Conservation (phyloP, 2,888 invertebrate species). For the Diaprepes abbreviatus region DNA sequence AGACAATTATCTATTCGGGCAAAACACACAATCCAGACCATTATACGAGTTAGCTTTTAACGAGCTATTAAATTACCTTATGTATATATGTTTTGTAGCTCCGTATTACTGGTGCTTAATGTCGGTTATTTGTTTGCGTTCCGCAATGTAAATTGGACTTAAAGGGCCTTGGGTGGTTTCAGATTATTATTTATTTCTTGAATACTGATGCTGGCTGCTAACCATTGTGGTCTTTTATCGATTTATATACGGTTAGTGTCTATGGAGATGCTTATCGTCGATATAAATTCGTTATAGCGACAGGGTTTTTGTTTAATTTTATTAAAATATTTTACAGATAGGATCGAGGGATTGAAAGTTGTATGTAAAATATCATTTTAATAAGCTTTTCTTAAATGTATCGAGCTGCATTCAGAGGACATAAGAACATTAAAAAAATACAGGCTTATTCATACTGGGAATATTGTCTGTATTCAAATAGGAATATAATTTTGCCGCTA, state of each 20-base stretch:
- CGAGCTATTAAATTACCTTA: constrained; percentile 45
- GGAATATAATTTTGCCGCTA: no score
- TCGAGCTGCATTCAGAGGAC: no score
- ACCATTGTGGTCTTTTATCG: constrained; percentile 36
- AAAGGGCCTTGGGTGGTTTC: constrained; percentile 40
- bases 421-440: no score
- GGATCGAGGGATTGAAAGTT: no score
- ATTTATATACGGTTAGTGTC: constrained; percentile 3
- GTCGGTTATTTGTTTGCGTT: constrained; percentile 43
- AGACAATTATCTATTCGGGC: constrained; percentile 30
- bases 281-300: background rate
- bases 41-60: constrained; percentile 35
- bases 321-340: no score
- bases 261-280: background rate
- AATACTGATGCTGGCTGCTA: constrained; percentile 38
- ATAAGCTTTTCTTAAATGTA: no score
- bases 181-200: constrained; percentile 44
- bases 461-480: no score
- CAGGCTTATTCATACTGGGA: no score
- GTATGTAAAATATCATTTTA: no score
- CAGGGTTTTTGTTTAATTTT: no score
- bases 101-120: constrained; percentile 41
- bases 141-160: constrained; percentile 45
- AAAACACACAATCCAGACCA: constrained; percentile 25
- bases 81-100: constrained; percentile 39